A percentile compares a stretch with the other conserved stretches of the same genome.
Evolutionary conservation across 2,888 invertebrate species (phyloP).

Genomic region (Ormyrus labotus): DNA sequence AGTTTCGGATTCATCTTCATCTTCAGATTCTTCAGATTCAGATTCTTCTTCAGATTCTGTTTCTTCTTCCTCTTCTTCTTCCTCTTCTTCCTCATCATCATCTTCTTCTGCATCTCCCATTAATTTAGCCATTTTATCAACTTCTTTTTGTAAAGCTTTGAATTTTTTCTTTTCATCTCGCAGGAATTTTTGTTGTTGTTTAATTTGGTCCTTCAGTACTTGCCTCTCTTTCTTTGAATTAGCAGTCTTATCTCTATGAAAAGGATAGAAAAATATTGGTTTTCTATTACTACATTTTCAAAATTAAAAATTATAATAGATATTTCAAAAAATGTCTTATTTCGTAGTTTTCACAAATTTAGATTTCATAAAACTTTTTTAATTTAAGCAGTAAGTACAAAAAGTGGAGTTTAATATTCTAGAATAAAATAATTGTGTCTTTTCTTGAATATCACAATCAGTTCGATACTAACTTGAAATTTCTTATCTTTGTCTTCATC

Average conservation of each 20-base stretch:
- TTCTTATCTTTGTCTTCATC: slow-evolving; percentile 77
- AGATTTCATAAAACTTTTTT: no score
- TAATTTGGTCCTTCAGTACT: slow-evolving; percentile 87
- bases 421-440: no score
- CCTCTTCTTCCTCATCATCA: slow-evolving; percentile 83
- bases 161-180: slow-evolving; percentile 90
- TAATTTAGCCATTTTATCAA: slow-evolving; percentile 92
- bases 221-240: slow-evolving; percentile 88
- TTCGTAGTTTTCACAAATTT: no score
- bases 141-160: slow-evolving; percentile 89
- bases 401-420: no score
- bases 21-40: slow-evolving; percentile 79
- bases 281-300: no score
- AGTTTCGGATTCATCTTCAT: slow-evolving; percentile 77
- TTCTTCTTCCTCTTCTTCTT: slow-evolving; percentile 78
- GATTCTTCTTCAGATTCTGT: slow-evolving; percentile 78
- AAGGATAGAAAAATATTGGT: not conserved
- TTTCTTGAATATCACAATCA: no score
- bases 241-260: slow-evolving; percentile 80
- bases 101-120: slow-evolving; percentile 89
- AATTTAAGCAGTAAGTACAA: no score
- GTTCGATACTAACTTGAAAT: slow-evolving; percentile 70
- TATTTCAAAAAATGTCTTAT: no score
- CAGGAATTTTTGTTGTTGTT: slow-evolving; percentile 86
- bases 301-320: no score